phyloP scores from a whole-genome alignment of 2,888 invertebrate species.

The Matsumyia berberina region DNA sequence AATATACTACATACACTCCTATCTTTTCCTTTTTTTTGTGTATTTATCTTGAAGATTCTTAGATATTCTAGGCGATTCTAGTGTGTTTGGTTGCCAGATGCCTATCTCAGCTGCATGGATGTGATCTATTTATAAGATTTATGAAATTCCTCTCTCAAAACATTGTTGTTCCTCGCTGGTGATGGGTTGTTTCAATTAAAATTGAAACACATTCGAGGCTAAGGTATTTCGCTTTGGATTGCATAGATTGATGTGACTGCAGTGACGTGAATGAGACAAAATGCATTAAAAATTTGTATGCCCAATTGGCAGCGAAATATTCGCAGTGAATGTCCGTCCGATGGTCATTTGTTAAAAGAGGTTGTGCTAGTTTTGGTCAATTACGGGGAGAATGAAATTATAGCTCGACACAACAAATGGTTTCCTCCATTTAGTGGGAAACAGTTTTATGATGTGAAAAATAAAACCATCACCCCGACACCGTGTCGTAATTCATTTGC shows the following conservation, averaged over 20 bases:
- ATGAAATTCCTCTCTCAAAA: conserved; percentile 32
- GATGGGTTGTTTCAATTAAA: conserved; percentile 12
- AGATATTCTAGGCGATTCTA: conserved; percentile 60
- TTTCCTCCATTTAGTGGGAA: conserved; percentile 24
- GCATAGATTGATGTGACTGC: background rate
- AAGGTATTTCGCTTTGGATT: conserved; percentile 20
- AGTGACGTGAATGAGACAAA: conserved; percentile 49
- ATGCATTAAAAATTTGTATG: conserved; percentile 33
- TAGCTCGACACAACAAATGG: conserved; percentile 19
- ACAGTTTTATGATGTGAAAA: conserved; percentile 50
- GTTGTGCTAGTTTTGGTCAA: conserved; percentile 1
- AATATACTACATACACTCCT: background rate
- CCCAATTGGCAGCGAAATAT: conserved; percentile 11
- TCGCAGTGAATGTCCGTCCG: background rate
- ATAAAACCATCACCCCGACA: conserved; percentile 27
- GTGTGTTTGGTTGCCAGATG: conserved; percentile 38
- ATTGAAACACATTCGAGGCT: conserved; percentile 13
- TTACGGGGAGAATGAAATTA: conserved; percentile 10
- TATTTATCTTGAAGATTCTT: conserved; percentile 48
- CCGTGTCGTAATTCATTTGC: conserved; percentile 59
- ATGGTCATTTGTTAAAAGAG: conserved; percentile 13
- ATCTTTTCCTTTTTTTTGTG: conserved; percentile 8
- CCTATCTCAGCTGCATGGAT: conserved; percentile 32
- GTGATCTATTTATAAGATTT: conserved; percentile 64
- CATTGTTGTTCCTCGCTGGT: background rate